Conservation (phyloP, 2,888 invertebrate genomes). For the Cerastis leucographa region DNA sequence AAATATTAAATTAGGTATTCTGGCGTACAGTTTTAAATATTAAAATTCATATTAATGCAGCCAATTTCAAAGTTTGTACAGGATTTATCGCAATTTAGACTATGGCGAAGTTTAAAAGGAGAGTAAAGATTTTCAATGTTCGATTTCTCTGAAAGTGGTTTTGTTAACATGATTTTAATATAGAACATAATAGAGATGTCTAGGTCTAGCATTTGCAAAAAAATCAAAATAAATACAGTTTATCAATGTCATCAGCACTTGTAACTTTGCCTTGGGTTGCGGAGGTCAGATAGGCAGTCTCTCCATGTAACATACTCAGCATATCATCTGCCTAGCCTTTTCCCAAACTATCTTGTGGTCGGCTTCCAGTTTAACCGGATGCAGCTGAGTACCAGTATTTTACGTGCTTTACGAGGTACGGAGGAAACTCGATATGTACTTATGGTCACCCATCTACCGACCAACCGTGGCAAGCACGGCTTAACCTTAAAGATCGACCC, state of each 20-base stretch:
- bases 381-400: too few species aligned
- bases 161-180: neutral
- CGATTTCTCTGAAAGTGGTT: neutral
- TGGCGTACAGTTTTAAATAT: neutral
- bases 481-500: too few species aligned
- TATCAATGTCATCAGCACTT: neutral
- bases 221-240: neutral
- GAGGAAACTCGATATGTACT: too few species aligned
- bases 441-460: too few species aligned
- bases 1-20: neutral
- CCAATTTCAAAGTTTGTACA: neutral
- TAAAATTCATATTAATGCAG: neutral
- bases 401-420: too few species aligned
- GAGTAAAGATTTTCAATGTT: neutral
- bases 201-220: neutral
- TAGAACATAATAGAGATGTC: neutral
- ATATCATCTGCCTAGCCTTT: too few species aligned
- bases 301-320: conserved; percentile 1
- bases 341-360: too few species aligned
- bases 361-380: too few species aligned
- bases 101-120: neutral
- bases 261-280: neutral
- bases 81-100: neutral
- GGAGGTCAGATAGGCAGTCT: neutral
- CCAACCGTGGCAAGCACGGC: too few species aligned